phyloP scores from a whole-genome alignment of 2,888 invertebrate genomes.

The Drosophila kambysellisi region DNA sequence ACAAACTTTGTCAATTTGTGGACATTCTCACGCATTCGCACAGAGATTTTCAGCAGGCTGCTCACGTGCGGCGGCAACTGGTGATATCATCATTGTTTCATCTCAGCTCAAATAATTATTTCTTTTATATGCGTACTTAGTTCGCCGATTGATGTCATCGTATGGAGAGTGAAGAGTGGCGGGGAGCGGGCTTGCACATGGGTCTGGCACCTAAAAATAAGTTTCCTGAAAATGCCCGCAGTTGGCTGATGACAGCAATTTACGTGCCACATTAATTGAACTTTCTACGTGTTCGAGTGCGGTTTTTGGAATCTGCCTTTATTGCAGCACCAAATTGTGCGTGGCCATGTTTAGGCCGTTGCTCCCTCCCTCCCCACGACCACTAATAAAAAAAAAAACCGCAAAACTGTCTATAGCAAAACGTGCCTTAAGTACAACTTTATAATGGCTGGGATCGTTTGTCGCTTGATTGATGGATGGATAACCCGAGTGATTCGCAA shows the following conservation, averaged over 20 bases:
- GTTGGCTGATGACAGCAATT: constrained; percentile 68
- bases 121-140: constrained; percentile 25
- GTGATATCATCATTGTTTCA: constrained; percentile 69
- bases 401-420: constrained; percentile 55
- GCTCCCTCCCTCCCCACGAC: not conserved
- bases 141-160: constrained; percentile 31
- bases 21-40: constrained; percentile 48
- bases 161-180: not conserved
- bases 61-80: constrained; percentile 63
- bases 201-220: constrained; percentile 31
- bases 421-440: constrained; percentile 67
- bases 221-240: constrained; percentile 30
- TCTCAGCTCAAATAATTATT: constrained; percentile 39
- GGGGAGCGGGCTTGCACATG: not conserved
- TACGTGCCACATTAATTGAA: constrained; percentile 79
- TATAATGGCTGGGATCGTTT: constrained; percentile 26
- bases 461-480: constrained; percentile 64
- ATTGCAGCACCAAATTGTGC: constrained; percentile 36
- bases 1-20: constrained; percentile 26
- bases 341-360: constrained; percentile 36
- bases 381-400: constrained; percentile 24
- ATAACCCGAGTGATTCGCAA: constrained; percentile 52
- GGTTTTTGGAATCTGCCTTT: constrained; percentile 47
- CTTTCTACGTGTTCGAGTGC: constrained; percentile 80
- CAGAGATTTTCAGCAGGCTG: constrained; percentile 47